Percentiles rank a stretch among this genome's conserved stretches.
Conservation (phyloP, 2,113 vertebrate genomes). For the Pseudois nayaur region DNA sequence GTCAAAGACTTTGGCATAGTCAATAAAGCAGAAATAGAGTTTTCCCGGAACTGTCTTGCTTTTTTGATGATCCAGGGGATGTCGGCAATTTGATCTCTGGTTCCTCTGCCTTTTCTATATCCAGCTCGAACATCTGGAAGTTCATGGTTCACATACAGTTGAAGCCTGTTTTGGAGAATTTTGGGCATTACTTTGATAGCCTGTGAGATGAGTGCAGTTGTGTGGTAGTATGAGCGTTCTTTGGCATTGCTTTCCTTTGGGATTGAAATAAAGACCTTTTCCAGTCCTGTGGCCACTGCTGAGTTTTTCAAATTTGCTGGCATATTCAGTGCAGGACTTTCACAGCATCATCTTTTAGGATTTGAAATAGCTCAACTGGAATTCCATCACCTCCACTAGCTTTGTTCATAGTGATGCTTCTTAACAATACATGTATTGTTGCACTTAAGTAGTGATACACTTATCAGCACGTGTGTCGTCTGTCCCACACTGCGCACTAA, state of each 20-base stretch:
- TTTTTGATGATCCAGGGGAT: neutral
- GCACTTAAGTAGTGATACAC: neutral
- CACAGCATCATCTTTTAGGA: neutral
- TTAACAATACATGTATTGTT: neutral
- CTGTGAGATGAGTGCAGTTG: neutral
- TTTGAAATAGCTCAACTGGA: neutral
- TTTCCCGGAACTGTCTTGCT: neutral
- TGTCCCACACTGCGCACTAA: neutral
- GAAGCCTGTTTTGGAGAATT: neutral
- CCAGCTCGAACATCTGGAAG: neutral
- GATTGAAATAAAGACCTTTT: neutral
- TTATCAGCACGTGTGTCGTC: neutral
- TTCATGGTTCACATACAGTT: neutral
- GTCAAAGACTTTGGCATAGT: neutral
- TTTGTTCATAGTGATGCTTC: neutral
- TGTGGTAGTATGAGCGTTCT: neutral
- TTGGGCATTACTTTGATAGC: neutral
- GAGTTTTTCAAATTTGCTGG: neutral
- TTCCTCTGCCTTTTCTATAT: neutral
- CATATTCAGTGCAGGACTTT: neutral
- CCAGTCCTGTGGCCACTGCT: neutral
- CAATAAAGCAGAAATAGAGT: neutral
- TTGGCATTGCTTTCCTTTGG: neutral
- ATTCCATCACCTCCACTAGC: neutral
- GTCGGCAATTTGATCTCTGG: neutral